phyloP scores from a whole-genome alignment of 1,140 invertebrate genomes.

The Nautilus pompilius region DNA sequence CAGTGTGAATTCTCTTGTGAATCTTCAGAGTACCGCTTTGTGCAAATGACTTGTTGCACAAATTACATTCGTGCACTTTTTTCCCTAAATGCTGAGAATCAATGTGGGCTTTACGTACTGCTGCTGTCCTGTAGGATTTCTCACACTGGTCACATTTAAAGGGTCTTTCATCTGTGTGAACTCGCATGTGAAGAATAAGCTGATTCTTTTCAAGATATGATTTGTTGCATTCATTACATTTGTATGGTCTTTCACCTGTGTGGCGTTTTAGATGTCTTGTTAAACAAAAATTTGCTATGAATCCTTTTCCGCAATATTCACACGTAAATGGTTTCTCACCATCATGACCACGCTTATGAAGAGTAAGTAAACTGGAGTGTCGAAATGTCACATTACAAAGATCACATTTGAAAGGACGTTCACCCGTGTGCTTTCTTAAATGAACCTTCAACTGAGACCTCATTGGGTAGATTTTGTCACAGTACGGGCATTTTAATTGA shows the following conservation, averaged over 20 bases:
- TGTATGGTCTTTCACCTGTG: conserved; percentile 92
- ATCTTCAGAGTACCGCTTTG: conserved; percentile 81
- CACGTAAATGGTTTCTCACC: conserved; percentile 25
- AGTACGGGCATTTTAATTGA: too few species aligned
- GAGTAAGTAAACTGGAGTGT: conserved; percentile 70
- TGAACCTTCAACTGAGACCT: conserved; percentile 81
- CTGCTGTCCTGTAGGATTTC: too few species aligned
- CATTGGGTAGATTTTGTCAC: too few species aligned
- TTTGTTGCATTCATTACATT: conserved; percentile 79
- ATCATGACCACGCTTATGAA: conserved; percentile 25
- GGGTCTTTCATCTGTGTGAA: conserved; percentile 7
- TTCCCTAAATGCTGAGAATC: too few species aligned
- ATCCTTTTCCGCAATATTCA: conserved; percentile 16
- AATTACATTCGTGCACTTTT: conserved; percentile 81
- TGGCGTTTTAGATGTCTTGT: conserved; percentile 65
- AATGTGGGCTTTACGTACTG: too few species aligned
- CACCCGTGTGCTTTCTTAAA: conserved; percentile 8
- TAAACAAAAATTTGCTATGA: conserved; percentile 9
- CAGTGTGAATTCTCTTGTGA: conserved; percentile 70
- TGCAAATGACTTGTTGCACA: conserved; percentile 83
- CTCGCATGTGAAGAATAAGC: conserved; percentile 13
- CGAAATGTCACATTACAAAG: conserved; percentile 74
- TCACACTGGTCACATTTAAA: conserved; percentile 8
- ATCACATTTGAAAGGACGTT: conserved; percentile 82
- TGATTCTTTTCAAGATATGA: conserved; percentile 13